Evolutionary conservation across 1,140 invertebrate species (phyloP), one percentile per base, ranked within the genome.

Genomic region (Scylla paramamosain): DNA sequence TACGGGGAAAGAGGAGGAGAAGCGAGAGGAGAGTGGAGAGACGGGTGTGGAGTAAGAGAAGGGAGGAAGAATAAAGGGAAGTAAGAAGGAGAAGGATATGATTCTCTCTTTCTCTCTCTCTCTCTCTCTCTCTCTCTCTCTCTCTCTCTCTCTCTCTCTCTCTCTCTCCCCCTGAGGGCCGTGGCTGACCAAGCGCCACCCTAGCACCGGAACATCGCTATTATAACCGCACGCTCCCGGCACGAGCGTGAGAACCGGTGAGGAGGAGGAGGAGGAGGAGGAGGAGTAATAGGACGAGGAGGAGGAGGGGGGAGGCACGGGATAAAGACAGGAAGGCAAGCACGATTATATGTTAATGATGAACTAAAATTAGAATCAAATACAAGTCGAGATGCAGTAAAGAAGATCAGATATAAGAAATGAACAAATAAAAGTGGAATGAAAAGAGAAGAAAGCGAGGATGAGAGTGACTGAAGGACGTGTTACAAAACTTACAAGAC

Each of bases 241-340:
- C 67, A 77, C 67, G 67, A 77, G 67, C 67, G 67, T 77, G 67
- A 77, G 67, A 77, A n/a, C 67, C 20, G 20, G 67, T n/a, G 67
- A 77, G n/a, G 67, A 77, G n/a, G 25, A 77, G 67, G 67, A 77
- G 67, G 67, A 77, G 67, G 67, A 77, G 67, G 67, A 77, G 67
- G 67, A 77, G 67, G 67, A 77, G 67, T 0, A 77, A 8, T 6
- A 77, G 67, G 67, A 77, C 0, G 67, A 77, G 67, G 67, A 77
- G 67, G 67, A 59, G 16, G 67, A n/a, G n/a, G 67, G n/a, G n/a
- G 20, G 67, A 12, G 12, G 52, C 20, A 20, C 52, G 16, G 52
- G 52, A 59, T 12, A 20, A 59, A 20, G 52, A 59, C 12, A 59
- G 16, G 52, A 59, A 59, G 10, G 52, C 52, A 59, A 59, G 52